Evolutionary conservation across 2,888 invertebrate genomes (phyloP).

Genomic region (Tigriopus californicus): DNA sequence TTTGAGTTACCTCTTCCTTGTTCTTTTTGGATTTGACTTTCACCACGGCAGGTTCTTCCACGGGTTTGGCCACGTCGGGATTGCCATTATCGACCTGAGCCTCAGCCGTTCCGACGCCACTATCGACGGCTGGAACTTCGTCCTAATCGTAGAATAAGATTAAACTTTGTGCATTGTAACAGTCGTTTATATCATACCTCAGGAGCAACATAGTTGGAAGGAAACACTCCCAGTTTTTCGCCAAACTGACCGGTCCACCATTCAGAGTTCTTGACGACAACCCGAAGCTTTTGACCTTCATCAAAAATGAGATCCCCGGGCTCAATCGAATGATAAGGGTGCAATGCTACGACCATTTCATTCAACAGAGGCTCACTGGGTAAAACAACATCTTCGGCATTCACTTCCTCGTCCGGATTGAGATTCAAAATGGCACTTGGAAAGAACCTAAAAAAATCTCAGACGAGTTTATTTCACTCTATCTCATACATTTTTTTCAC

Average conservation of each 20-base stretch:
- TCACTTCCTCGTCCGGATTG: background rate
- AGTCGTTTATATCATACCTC: background rate
- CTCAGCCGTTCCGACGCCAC: slow-evolving; percentile 17
- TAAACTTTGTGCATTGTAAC: background rate
- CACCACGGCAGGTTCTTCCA: background rate
- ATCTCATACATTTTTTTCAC: too few species aligned
- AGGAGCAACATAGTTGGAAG: slow-evolving; percentile 68
- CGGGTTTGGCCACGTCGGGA: background rate
- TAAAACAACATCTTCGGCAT: too few species aligned
- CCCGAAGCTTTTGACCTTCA: slow-evolving; percentile 62
- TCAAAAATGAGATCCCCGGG: slow-evolving; percentile 77
- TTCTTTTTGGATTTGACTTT: slow-evolving; percentile 8
- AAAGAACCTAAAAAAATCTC: too few species aligned
- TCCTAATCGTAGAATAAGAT: slow-evolving; percentile 20
- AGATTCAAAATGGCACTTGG: too few species aligned
- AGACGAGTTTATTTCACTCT: too few species aligned
- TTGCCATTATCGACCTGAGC: slow-evolving; percentile 14
- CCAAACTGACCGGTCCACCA: slow-evolving; percentile 95
- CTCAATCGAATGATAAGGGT: slow-evolving; percentile 72
- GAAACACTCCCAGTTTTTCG: slow-evolving; percentile 73
- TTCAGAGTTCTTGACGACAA: slow-evolving; percentile 76
- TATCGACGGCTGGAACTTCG: slow-evolving; percentile 16
- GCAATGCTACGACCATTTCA: slow-evolving; percentile 56
- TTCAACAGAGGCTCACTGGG: background rate
- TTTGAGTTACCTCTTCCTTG: background rate